Evolutionary conservation across 2,888 invertebrate genomes (phyloP).

Genomic region (Hirtodrosophila histrioides): DNA sequence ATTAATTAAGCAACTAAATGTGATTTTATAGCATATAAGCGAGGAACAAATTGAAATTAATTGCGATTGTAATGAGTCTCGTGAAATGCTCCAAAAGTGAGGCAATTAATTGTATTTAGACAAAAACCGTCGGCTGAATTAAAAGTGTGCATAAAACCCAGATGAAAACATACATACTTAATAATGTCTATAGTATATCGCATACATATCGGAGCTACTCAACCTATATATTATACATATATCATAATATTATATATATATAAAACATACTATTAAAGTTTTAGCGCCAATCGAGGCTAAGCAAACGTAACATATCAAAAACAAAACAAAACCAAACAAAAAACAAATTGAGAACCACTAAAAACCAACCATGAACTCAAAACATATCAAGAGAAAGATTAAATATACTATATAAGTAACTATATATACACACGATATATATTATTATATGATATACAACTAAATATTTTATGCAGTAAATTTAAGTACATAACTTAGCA

Average conservation of each 20-base stretch:
- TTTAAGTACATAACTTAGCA: slow-evolving; percentile 1
- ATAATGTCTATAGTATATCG: too few species aligned
- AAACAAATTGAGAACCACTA: slow-evolving; percentile 9
- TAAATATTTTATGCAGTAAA: slow-evolving; percentile 17
- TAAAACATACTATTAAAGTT: slow-evolving; percentile 40
- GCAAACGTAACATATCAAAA: slow-evolving; percentile 56
- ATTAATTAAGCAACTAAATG: slow-evolving; percentile 83
- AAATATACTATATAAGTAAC: slow-evolving; percentile 33
- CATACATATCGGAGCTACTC: slow-evolving; percentile 30
- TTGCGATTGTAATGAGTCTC: slow-evolving; percentile 43
- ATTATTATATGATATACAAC: slow-evolving; percentile 20
- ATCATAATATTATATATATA: slow-evolving; percentile 25
- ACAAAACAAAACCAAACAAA: slow-evolving; percentile 45
- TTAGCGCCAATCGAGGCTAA: slow-evolving; percentile 49
- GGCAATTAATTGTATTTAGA: slow-evolving; percentile 41
- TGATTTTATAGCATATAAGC: slow-evolving; percentile 82
- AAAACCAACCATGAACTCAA: slow-evolving; percentile 81
- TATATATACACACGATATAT: slow-evolving; percentile 13
- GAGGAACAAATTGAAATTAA: slow-evolving; percentile 55
- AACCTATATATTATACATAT: slow-evolving; percentile 21
- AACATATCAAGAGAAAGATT: slow-evolving; percentile 74
- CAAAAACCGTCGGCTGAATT: slow-evolving; percentile 71
- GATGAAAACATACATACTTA: slow-evolving; percentile 2
- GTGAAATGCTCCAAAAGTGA: neutral
- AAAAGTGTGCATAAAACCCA: slow-evolving; percentile 72